Percentiles rank a stretch among this genome's conserved stretches.
phyloP scores from a whole-genome alignment of 2,888 invertebrate genomes.

The Zeuzera pyrina region DNA sequence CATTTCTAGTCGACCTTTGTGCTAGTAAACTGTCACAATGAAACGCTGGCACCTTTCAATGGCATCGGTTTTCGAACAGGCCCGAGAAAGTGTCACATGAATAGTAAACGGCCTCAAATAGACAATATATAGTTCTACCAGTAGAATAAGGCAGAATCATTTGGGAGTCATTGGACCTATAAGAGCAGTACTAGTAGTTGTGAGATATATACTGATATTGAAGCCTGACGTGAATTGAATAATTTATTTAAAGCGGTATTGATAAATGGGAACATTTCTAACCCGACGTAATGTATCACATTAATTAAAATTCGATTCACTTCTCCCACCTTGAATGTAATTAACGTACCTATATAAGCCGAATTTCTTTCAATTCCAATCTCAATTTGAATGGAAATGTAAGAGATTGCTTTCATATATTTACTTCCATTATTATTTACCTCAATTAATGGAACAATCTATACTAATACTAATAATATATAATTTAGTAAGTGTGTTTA shows the following conservation, averaged over 20 bases:
- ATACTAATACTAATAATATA: too few relatives aligned
- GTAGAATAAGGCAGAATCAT: conserved; percentile 36
- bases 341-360: conserved; percentile 16
- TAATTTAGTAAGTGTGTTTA: too few relatives aligned
- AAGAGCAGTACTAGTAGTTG: conserved; percentile 1
- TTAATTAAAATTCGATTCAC: conserved; percentile 48
- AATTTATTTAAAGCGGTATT: conserved; percentile 30
- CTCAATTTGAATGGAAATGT: too few relatives aligned
- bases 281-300: conserved; percentile 32
- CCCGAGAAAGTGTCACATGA: conserved; percentile 29
- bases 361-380: too few relatives aligned
- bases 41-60: conserved; percentile 21
- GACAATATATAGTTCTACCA: conserved; percentile 44
- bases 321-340: conserved; percentile 23
- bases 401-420: too few relatives aligned
- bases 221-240: conserved; percentile 41
- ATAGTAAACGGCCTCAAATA: conserved; percentile 36
- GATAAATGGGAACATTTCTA: conserved; percentile 32
- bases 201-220: conserved; percentile 19
- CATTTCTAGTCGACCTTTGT: conserved; percentile 58
- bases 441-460: too few relatives aligned
- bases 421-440: too few relatives aligned
- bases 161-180: conserved; percentile 23
- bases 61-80: conserved; percentile 31
- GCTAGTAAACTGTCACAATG: conserved; percentile 32